phyloP scores from a whole-genome alignment of 2,888 invertebrate species.

The Chalcis sispes region DNA sequence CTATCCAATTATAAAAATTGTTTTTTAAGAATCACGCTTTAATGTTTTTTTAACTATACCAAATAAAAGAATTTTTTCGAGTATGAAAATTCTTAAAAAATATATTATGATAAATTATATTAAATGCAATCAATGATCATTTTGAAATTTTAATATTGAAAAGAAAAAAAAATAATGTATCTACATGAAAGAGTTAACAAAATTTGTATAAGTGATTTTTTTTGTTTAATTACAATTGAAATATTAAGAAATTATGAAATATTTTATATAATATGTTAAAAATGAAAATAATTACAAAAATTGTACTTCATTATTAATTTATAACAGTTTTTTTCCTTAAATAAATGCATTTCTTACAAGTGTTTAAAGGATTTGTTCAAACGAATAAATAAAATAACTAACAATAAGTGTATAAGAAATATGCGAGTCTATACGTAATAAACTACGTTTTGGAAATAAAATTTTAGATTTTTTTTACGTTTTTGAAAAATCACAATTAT shows the following conservation, averaged over 20 bases:
- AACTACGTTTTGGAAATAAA: conserved; percentile 48
- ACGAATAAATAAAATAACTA: conserved; percentile 19
- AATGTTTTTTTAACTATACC: no score
- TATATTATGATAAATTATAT: not conserved
- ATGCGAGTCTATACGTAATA: conserved; percentile 24
- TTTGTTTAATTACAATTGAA: conserved; percentile 34
- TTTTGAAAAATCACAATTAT: not conserved
- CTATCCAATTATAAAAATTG: no score
- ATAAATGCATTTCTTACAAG: conserved; percentile 25
- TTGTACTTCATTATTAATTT: conserved; percentile 32
- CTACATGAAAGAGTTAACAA: conserved; percentile 9
- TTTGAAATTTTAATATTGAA: conserved; percentile 7
- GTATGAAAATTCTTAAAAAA: no score
- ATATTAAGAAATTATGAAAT: conserved; percentile 34
- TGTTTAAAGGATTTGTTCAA: conserved; percentile 13
- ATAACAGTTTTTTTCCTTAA: conserved; percentile 16
- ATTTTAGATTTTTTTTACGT: conserved; percentile 47
- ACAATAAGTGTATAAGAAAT: conserved; percentile 22
- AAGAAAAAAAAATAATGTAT: no score
- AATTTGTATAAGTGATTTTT: conserved; percentile 19
- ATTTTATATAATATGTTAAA: conserved; percentile 6
- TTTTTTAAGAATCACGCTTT: no score
- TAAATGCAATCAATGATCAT: not conserved
- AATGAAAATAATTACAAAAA: conserved; percentile 34
- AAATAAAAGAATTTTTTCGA: no score